Base-by-base conservation (phyloP, 1,140 invertebrate genomes). In the Choristoneura fumiferana region DNA sequence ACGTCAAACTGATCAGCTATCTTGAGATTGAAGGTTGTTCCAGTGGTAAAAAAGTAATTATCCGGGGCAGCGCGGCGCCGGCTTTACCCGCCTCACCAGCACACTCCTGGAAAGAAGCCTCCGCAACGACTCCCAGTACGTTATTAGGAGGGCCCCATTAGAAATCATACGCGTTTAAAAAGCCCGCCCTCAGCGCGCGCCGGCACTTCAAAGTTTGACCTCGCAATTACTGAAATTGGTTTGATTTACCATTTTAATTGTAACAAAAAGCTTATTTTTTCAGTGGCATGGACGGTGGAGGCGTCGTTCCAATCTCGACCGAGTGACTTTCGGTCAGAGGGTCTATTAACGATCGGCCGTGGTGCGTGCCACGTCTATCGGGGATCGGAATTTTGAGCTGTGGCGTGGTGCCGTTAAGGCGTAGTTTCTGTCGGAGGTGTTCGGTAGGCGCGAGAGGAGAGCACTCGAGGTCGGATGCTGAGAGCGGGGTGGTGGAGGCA, bases 191-290 rank as follows among this genome's bases (percentile, higher is more conserved):
- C 65, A 65, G 63, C 68, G 72, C 75, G 76, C 73, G 71, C 76
- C 68, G 71, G 62, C 79, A 77, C 82, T 88, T 77, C 65, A 84
- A 86, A 84, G 79, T 88, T 85, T 84, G 85, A 85, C 83, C 85
- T 85, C 81, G 85, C 85, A 88, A 87, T 88, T 88, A 88, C 82
- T 87, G 84, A 86, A 88, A 87, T 88, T 88, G 84, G 83, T 88
- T 88, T 86, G 85, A 88, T 88, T 86, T 88, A 87, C 79, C 85
- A 86, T 85, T 88, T 88, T 84, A 88, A 88, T 87, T 86, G 85
- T 88, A 84, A 87, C 83, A 86, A 86, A 88, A 88, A 88, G 82
- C 83, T 84, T 84, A 85, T 86, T 87, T 88, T 88, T 86, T 82
- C 69, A 80, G 64, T 71, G 69, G 69, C 65, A 67, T 71, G 79